Base-by-base conservation (phyloP, 2,888 invertebrate species). In the Laspeyria flexula region DNA sequence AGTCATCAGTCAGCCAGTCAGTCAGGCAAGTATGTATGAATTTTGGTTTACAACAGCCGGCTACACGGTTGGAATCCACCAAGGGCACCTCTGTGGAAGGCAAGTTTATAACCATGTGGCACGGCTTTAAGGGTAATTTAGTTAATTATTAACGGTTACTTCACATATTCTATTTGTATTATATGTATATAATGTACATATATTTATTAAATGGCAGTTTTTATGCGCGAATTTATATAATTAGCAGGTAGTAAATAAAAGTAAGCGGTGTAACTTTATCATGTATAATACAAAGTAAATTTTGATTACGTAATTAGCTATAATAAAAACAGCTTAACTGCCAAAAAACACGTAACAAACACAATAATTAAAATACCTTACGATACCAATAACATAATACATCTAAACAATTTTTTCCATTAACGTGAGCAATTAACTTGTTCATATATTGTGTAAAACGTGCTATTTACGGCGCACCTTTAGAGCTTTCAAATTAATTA, bases 401-500 rank as follows among this genome's bases (percentile, higher is more conserved):
- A 10, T 6, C 37, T 6, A 21, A 44, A 30, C 30, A 43, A 13
- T 3, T 16, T 9, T 45, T 23, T 25, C 43, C 43, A 38, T 42
- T 43, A 47, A 42, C 15, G 31, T 34, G 9, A 41, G 35, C 45
- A 51, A 45, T 51, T 37, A 45, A 41, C 27, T 31, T 16, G 30
- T 33, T 16, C 41, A 41, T 45, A 51, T 35, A 34, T 34, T 43
- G 31, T 21, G 44, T 35, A 15, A 35, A 50, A 35, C 35, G 15
- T 15, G 31, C 16, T 39, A 12, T 25, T 33, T 16, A 33, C 13
- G 39, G 31, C 51, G 37, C 37, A 41, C 45, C 51, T 45, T 40
- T 43, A 7, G 12, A 44, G 52, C 60, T 69, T 66, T 69, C 56
- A 59, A 64, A 61, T 43, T 44, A 61, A 69, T 70, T 64, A 52